These are phyloP conservation scores for Callocephalon fimbriatum DNA, from an alignment of 2,113 vertebrate species.

Conservation along the genomic window DNA sequence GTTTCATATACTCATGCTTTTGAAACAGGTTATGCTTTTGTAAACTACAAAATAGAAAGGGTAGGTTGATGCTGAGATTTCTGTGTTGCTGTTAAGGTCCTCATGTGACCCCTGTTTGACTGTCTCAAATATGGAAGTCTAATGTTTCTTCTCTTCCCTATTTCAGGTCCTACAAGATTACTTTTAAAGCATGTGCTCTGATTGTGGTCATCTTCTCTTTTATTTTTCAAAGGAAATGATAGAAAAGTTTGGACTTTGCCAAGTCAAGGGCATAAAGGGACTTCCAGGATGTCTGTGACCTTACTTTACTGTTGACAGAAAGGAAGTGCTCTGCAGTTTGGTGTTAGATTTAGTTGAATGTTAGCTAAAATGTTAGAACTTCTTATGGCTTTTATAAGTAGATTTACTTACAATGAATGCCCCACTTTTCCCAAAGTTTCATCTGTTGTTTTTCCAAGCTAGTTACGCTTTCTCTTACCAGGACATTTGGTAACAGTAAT, in stretches of 20 bases:
- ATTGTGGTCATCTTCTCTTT: background rate
- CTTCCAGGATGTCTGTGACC: slow-evolving; percentile 13
- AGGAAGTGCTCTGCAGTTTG: background rate
- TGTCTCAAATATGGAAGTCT: background rate
- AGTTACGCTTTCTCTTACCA: background rate
- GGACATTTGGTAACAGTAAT: background rate
- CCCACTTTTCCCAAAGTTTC: background rate
- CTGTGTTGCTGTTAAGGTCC: background rate
- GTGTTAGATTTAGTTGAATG: slow-evolving; percentile 40
- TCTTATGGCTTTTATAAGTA: background rate
- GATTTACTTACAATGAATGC: slow-evolving; percentile 4
- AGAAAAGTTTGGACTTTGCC: background rate
- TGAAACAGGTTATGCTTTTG: background rate
- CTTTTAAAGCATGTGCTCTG: background rate
- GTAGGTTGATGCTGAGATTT: background rate
- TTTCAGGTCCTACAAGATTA: background rate
- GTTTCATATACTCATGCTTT: background rate
- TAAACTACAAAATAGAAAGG: background rate
- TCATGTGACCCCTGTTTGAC: background rate
- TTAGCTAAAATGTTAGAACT: background rate
- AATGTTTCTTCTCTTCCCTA: background rate
- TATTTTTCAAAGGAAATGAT: background rate
- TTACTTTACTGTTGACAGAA: slow-evolving; percentile 12
- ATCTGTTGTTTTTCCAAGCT: background rate
- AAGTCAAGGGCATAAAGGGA: background rate